Evolutionary conservation across 1,140 invertebrate genomes (phyloP).

Genomic region (Caerostris darwini): DNA sequence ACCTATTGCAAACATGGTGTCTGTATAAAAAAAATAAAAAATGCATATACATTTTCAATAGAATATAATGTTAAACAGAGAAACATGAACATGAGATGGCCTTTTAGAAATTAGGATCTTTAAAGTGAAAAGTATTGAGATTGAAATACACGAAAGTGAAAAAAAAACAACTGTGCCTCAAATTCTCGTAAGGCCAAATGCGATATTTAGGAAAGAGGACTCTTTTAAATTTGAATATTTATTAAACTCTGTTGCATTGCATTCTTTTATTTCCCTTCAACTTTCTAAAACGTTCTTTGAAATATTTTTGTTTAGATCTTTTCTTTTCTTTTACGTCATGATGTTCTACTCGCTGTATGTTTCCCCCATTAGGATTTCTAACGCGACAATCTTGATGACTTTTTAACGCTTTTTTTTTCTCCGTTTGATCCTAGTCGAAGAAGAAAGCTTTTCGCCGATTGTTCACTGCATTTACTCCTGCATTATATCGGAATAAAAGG

Average conservation of each 20-base stretch:
- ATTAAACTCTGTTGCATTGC: slow-evolving; percentile 14
- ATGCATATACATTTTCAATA: too few relatives aligned
- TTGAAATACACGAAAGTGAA: background rate
- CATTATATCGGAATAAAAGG: background rate
- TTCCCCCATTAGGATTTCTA: slow-evolving; percentile 57
- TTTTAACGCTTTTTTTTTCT: slow-evolving; percentile 47
- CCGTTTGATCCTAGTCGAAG: background rate
- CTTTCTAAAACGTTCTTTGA: slow-evolving; percentile 35
- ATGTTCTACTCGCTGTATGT: slow-evolving; percentile 25
- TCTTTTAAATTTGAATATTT: slow-evolving; percentile 7
- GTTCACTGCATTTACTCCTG: slow-evolving; percentile 6
- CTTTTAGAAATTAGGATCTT: background rate
- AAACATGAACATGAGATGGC: background rate
- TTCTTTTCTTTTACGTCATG: background rate
- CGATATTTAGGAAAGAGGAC: background rate
- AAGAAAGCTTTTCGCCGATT: slow-evolving; percentile 3
- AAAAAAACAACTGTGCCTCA: background rate
- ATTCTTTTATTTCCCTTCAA: slow-evolving; percentile 15
- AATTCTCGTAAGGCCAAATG: background rate
- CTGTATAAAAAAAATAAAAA: too few relatives aligned
- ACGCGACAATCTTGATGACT: slow-evolving; percentile 54
- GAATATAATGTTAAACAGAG: too few relatives aligned
- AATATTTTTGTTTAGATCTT: background rate
- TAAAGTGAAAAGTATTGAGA: background rate
- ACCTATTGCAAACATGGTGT: too few relatives aligned